Evolutionary conservation across 2,113 vertebrate species (phyloP).

Genomic region (Dendropsophus ebraccatus): DNA sequence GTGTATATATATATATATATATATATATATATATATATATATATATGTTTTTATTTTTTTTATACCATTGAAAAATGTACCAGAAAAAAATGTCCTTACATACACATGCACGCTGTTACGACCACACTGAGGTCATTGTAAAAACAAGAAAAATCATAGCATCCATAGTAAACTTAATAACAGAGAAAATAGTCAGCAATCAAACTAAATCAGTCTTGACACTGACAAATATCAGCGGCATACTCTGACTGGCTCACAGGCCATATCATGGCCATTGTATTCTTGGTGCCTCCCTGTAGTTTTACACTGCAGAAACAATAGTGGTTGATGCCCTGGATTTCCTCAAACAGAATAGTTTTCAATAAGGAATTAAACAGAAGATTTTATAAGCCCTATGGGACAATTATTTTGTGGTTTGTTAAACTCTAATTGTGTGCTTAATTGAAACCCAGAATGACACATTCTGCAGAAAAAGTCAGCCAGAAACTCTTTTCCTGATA

Average conservation of each 20-base stretch:
- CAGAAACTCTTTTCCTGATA: neutral
- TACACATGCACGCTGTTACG: neutral
- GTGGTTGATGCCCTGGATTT: conserved; percentile 22
- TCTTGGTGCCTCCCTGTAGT: conserved; percentile 14
- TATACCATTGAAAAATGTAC: neutral
- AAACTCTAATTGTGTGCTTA: conserved; percentile 56
- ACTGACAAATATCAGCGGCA: no score
- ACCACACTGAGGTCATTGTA: neutral
- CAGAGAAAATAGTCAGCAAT: neutral
- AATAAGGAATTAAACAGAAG: conserved; percentile 49
- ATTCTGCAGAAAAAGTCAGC: conserved; percentile 37
- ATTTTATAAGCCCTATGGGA: conserved; percentile 51
- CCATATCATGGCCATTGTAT: neutral
- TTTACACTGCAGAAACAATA: conserved; percentile 2
- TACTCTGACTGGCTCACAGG: neutral
- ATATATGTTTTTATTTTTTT: no score
- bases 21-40: no score
- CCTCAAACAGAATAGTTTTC: conserved; percentile 25
- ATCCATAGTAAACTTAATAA: neutral
- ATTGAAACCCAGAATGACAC: conserved; percentile 50
- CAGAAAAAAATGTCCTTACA: neutral
- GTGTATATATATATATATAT: no score
- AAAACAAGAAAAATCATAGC: neutral
- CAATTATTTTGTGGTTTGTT: conserved; percentile 57
- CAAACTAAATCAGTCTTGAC: neutral